Evolutionary conservation across 2,797 vertebrate genomes (phyloP).

Genomic region (Ficedula albicollis): DNA sequence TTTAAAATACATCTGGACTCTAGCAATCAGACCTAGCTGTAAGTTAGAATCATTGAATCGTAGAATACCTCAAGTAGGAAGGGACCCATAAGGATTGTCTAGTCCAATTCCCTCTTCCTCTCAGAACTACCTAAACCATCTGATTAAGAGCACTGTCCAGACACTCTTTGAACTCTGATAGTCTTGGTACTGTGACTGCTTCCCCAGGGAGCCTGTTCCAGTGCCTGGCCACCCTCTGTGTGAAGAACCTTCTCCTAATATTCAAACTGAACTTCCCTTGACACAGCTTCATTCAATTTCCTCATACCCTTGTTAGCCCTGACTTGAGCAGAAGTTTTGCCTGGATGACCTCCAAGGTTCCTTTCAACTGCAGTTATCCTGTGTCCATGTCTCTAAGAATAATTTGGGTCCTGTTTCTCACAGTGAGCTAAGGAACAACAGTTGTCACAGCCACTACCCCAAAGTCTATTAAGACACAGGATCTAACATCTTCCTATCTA

Average conservation of each 20-base stretch:
- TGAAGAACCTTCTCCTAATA: not conserved
- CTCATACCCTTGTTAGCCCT: not conserved
- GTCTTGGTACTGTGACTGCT: not conserved
- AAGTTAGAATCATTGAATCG: not conserved
- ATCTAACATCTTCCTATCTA: not conserved
- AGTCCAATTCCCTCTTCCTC: not conserved
- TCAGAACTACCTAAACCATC: not conserved
- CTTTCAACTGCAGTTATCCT: not conserved
- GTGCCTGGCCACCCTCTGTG: not conserved
- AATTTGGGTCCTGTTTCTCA: not conserved
- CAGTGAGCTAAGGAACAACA: not conserved
- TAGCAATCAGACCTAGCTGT: not conserved
- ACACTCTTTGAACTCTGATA: not conserved
- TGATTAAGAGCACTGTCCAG: not conserved
- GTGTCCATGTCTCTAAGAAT: not conserved
- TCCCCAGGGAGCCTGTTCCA: not conserved
- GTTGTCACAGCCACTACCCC: not conserved
- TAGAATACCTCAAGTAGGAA: not conserved
- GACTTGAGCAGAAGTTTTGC: not conserved
- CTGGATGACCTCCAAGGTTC: not conserved
- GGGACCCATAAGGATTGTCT: not conserved
- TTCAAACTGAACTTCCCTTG: not conserved
- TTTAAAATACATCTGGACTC: not conserved
- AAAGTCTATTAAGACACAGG: not conserved
- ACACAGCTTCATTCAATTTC: not conserved